Base-by-base conservation (phyloP, 2,797 vertebrate species). In the Harpagifer antarcticus region DNA sequence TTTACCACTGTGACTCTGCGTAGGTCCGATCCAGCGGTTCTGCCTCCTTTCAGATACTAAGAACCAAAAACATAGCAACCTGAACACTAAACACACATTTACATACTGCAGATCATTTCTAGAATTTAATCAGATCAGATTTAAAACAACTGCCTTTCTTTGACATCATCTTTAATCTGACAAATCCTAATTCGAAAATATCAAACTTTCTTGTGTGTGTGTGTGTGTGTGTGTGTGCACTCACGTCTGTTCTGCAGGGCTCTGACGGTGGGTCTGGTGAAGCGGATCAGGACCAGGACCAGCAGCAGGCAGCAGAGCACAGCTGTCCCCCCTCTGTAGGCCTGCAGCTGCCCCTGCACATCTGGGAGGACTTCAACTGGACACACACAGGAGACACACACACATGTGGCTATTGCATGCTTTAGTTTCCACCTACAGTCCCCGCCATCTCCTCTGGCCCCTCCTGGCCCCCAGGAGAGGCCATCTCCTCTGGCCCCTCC, bases 1-100 rank as follows among this genome's bases (percentile, higher is more conserved):
- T 93, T 93, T 81, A 95, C 95, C 95, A 15, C 95, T 95, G 77
- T 95, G 94, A 77, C 91, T 94, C 80, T 95, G 93, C 13, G 94
- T 95, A 0, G 95, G 95, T 65, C 95, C 95, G 0, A 95, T 72
- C 94, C 95, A 95, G 75, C 89, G 93, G 67, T 79, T 90, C 78
- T 93, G 88, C 50, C 78, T 92, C 58, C 81, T 84, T 37, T 93
- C 74, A 62, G 93, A 95, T 47, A 94, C 95, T 95, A 85, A 80
- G 81, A 86, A 55, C 11, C 27, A 75, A 53, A 9, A 76, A n/a
- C 9, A 55, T 0, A 74, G 10, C 4, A 56, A 56, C 3, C 9
- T 65, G 44, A 60, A 12, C 48, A 44, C 12, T 68, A 9, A 79
- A 55, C 14, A 61, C 50, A 7, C 15, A 53, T 40, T 9, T 44